Evolutionary conservation across 1,140 invertebrate species (phyloP).

Genomic region (Colletes gigas): DNA sequence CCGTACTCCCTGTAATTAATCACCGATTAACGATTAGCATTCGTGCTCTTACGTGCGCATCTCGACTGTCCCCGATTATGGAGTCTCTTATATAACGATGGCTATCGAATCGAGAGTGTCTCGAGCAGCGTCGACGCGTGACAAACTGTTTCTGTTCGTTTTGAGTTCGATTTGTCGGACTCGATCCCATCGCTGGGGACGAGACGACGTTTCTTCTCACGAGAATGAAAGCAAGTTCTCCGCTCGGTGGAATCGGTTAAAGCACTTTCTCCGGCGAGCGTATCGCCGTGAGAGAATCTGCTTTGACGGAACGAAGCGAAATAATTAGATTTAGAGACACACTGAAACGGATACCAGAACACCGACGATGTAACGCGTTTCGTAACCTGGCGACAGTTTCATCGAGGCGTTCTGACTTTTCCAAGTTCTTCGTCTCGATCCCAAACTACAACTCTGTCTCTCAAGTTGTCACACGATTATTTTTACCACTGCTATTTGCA

Average conservation of each 20-base stretch:
- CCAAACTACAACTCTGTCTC: too few species aligned
- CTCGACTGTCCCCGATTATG: background rate
- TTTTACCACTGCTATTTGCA: too few species aligned
- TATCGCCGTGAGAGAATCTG: slow-evolving; percentile 54
- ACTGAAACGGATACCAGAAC: slow-evolving; percentile 10
- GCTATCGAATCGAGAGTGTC: too few species aligned
- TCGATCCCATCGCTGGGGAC: background rate
- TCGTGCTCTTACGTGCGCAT: background rate
- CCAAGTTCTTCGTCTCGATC: too few species aligned
- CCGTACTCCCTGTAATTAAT: background rate
- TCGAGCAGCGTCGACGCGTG: background rate
- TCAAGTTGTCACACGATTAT: too few species aligned
- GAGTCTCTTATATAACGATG: slow-evolving; percentile 10
- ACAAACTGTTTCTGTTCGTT: background rate
- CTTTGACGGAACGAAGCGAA: slow-evolving; percentile 10
- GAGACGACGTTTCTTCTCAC: background rate
- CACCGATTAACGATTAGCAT: background rate
- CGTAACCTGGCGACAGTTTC: slow-evolving; percentile 10
- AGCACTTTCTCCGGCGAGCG: slow-evolving; percentile 49
- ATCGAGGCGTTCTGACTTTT: too few species aligned
- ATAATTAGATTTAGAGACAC: slow-evolving; percentile 53
- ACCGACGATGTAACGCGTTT: background rate
- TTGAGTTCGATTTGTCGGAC: too few species aligned
- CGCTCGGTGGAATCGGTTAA: background rate
- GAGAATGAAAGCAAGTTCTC: slow-evolving; percentile 13